Base-by-base conservation (phyloP, 2,113 vertebrate genomes). In the Lasiurus borealis region DNA sequence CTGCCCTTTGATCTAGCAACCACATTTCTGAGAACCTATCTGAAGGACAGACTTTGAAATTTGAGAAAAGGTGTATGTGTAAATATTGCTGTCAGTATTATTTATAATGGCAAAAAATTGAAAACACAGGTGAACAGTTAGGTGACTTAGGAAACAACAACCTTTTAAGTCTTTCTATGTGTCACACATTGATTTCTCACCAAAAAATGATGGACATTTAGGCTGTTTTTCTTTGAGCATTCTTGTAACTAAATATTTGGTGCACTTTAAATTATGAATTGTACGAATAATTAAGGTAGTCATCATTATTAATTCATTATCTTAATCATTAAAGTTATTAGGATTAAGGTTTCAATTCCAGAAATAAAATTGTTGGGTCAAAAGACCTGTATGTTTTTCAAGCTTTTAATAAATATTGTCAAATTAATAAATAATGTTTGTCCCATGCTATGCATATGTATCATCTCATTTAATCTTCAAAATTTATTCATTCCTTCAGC, bases 261-360 rank as follows among this genome's bases (percentile, higher is more conserved):
- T 85, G 72, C 29, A 16, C 52, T 64, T 40, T 46, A 69, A 86
- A 87, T 88, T 88, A 85, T 80, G 81, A 59, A 88, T 94, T 64
- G 78, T 62, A 10, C 88, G 31, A 87, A 69, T 91, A 84, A 78
- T 50, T n/a, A 93, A 84, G 85, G 72, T 85, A 64, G 50, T 75
- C 44, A 25, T 85, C 69, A 84, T 90, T 90, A 80, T 84, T 89
- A 57, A 86, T 76, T 94, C 75, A 88, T 87, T 88, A 64, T 50
- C 54, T 80, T 84, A 90, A 75, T 95, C 84, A 71, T 80, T 68
- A 90, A 83, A 87, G 78, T 75, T 78, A 92, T 54, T 90, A 50
- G 46, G 40, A 84, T 93, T 88, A 85, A 89, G 57, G 71, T 64
- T 95, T 52, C 78, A 88, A 34, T 68, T 93, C 66, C 64, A 88